phyloP scores from a whole-genome alignment of 2,797 vertebrate species.

The Astyanax mexicanus region DNA sequence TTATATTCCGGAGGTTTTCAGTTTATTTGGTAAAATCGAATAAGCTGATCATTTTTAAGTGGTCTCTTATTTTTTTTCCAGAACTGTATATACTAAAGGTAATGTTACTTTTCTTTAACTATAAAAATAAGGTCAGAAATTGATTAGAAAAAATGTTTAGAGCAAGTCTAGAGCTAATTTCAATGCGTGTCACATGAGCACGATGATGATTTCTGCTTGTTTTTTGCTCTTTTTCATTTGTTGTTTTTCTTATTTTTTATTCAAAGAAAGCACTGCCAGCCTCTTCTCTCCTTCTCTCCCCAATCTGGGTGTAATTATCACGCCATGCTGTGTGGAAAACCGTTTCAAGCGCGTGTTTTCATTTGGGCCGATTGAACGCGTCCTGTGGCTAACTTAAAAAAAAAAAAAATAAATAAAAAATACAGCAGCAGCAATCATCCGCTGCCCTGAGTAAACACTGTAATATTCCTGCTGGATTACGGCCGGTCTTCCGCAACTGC shows the following conservation, averaged over 20 bases:
- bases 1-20: no score
- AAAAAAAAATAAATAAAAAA: no score
- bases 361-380: slow-evolving; percentile 20
- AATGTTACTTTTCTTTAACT: no score
- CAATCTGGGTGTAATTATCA: slow-evolving; percentile 36
- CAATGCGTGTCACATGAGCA: no score
- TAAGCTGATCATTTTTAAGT: no score
- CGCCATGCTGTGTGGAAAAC: slow-evolving; percentile 26
- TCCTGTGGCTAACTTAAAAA: slow-evolving; percentile 39
- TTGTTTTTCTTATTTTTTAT: background rate
- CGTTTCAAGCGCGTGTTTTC: slow-evolving; percentile 21
- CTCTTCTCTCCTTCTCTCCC: background rate
- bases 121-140: no score
- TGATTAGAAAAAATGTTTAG: no score
- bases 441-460: slow-evolving; percentile 54
- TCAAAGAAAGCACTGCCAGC: background rate
- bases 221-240: background rate
- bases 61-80: no score
- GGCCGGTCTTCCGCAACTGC: slow-evolving; percentile 57
- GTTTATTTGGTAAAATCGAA: no score
- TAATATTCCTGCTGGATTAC: slow-evolving; percentile 37
- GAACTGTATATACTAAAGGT: no score
- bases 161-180: no score
- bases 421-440: slow-evolving; percentile 53
- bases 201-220: background rate